Conservation (phyloP, 2,797 vertebrate genomes). For the Aeoliscus strigatus region DNA sequence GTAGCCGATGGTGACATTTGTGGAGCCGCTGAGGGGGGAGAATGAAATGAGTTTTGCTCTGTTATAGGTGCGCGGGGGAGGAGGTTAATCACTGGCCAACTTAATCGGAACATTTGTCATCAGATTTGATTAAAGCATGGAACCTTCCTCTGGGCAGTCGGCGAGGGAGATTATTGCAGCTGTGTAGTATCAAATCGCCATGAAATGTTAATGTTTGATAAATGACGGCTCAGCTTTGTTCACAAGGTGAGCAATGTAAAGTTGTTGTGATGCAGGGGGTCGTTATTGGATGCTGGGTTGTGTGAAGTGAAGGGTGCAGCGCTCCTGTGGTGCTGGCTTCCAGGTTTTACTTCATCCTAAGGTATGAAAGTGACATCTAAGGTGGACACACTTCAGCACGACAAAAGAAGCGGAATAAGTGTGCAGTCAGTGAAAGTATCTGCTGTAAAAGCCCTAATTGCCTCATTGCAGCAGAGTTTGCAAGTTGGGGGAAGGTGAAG, state of each 20-base stretch:
- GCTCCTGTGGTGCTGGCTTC: too few species aligned
- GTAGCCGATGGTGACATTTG: slow-evolving; percentile 52
- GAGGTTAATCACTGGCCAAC: slow-evolving; percentile 61
- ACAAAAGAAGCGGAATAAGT: too few species aligned
- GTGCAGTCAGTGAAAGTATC: too few species aligned
- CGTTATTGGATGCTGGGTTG: background rate
- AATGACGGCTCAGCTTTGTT: slow-evolving; percentile 37
- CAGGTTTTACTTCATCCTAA: too few species aligned
- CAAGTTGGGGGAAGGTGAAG: too few species aligned
- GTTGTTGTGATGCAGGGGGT: background rate
- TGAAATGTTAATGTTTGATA: slow-evolving; percentile 27
- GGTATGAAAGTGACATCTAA: too few species aligned
- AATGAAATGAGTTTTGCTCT: slow-evolving; percentile 25
- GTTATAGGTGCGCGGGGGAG: slow-evolving; percentile 40
- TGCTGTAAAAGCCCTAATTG: too few species aligned
- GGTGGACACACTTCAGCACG: too few species aligned
- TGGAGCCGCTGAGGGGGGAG: slow-evolving; percentile 7
- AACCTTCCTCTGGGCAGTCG: slow-evolving; percentile 47
- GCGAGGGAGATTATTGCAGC: slow-evolving; percentile 23
- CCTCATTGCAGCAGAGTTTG: too few species aligned
- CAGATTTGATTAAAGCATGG: slow-evolving; percentile 61
- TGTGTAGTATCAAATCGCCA: slow-evolving; percentile 31
- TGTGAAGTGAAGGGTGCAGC: too few species aligned
- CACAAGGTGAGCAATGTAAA: slow-evolving; percentile 8
- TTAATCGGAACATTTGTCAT: slow-evolving; percentile 63